A percentile compares a stretch with the other conserved stretches of the same genome.
Evolutionary conservation across 1,140 invertebrate species (phyloP).

Genomic region (Tetramorium simillimum): DNA sequence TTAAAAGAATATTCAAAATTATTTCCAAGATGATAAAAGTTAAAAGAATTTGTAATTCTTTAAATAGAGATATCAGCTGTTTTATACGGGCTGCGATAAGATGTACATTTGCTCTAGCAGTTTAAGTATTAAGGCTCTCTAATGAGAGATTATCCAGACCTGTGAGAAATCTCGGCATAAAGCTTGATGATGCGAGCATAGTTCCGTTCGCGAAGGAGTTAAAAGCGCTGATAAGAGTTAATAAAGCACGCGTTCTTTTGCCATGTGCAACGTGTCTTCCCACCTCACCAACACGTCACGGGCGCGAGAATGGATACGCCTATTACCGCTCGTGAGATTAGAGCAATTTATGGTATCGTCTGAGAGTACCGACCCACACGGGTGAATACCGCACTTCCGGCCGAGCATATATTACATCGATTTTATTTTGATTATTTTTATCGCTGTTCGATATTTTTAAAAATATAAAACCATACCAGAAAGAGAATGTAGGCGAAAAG

Average conservation of each 20-base stretch:
- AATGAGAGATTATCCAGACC: background rate
- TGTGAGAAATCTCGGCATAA: conserved; percentile 1
- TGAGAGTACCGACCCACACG: conserved; percentile 51
- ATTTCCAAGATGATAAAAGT: background rate
- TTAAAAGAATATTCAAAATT: background rate
- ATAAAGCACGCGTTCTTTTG: background rate
- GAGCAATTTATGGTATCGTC: conserved; percentile 57
- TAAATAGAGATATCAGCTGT: background rate
- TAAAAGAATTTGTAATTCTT: background rate
- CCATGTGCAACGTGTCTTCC: conserved; percentile 32
- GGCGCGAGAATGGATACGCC: conserved; percentile 49
- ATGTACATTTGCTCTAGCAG: background rate
- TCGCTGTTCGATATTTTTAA: too few species aligned
- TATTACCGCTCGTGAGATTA: conserved; percentile 57
- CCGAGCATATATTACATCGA: conserved; percentile 18
- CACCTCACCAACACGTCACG: conserved; percentile 29
- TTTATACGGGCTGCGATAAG: background rate
- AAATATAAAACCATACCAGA: background rate
- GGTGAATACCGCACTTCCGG: conserved; percentile 51
- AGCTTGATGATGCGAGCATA: background rate
- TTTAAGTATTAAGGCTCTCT: background rate
- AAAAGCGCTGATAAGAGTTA: conserved; percentile 37
- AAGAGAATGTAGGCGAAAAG: background rate
- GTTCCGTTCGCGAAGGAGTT: conserved; percentile 4
- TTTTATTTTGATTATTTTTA: conserved; percentile 5